These are phyloP conservation scores for Phengaris arion DNA, from an alignment of 2,888 invertebrate genomes.

Conservation along the genomic window DNA sequence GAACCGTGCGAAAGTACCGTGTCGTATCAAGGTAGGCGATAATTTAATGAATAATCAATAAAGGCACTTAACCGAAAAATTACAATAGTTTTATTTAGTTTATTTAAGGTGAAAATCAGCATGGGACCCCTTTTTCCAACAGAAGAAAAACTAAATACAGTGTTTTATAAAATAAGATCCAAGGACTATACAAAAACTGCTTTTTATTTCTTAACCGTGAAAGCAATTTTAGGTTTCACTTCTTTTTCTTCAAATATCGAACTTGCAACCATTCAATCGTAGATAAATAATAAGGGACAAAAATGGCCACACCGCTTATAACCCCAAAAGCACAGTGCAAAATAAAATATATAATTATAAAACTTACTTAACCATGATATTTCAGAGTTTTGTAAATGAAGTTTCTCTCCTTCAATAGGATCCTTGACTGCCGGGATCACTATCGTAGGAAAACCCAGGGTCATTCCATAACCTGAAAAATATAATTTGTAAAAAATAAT, in stretches of 20 bases:
- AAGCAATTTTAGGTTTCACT: too few relatives aligned
- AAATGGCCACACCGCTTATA: too few relatives aligned
- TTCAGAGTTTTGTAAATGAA: conserved; percentile 80
- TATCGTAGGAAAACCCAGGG: conserved; percentile 89
- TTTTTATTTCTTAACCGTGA: too few relatives aligned
- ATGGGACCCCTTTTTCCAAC: too few relatives aligned
- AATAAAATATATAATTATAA: too few relatives aligned
- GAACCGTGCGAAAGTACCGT: background rate
- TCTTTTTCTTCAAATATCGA: too few relatives aligned
- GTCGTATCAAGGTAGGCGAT: background rate
- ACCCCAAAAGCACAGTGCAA: too few relatives aligned
- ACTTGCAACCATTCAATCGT: too few relatives aligned
- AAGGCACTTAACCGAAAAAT: background rate
- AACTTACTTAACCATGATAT: conserved; percentile 87
- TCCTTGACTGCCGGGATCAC: conserved; percentile 86
- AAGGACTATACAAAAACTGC: too few relatives aligned
- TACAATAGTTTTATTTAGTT: background rate
- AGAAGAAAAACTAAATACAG: too few relatives aligned
- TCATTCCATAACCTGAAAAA: conserved; percentile 85
- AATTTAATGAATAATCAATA: background rate
- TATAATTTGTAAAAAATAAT: background rate
- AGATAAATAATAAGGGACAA: too few relatives aligned
- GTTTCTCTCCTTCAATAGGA: conserved; percentile 65
- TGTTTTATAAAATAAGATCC: too few relatives aligned
- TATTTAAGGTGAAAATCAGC: background rate